Evolutionary conservation across 1,140 invertebrate species (phyloP).

Genomic region (Drosophila lowei): DNA sequence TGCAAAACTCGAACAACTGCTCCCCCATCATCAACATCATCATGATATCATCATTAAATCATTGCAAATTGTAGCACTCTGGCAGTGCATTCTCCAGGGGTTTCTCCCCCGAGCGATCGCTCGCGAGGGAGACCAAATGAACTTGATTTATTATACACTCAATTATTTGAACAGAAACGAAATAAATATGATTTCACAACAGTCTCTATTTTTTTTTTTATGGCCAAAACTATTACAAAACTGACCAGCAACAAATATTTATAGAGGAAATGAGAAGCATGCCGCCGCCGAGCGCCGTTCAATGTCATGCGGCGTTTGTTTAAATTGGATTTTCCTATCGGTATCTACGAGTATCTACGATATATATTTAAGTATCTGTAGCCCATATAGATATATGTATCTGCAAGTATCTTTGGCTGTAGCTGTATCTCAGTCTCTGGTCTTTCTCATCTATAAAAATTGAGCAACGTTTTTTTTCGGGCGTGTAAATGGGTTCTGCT

Average conservation of each 20-base stretch:
- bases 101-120: slow-evolving; percentile 18
- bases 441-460: slow-evolving; percentile 36
- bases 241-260: slow-evolving; percentile 56
- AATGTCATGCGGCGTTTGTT: slow-evolving; percentile 66
- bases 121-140: slow-evolving; percentile 30
- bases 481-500: slow-evolving; percentile 31
- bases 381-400: background rate
- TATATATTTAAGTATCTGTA: background rate
- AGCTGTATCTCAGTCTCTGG: slow-evolving; percentile 12
- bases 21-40: slow-evolving; percentile 17
- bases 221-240: slow-evolving; percentile 68
- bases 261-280: slow-evolving; percentile 64
- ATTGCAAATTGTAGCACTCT: slow-evolving; percentile 51
- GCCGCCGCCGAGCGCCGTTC: slow-evolving; percentile 51
- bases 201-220: slow-evolving; percentile 36
- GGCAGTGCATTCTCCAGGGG: slow-evolving; percentile 30
- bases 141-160: slow-evolving; percentile 45
- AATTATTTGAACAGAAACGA: slow-evolving; percentile 28
- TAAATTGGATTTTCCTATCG: slow-evolving; percentile 48
- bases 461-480: slow-evolving; percentile 59
- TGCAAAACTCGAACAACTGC: slow-evolving; percentile 39
- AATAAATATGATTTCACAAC: slow-evolving; percentile 28
- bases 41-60: slow-evolving; percentile 56
- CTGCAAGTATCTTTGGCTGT: slow-evolving; percentile 17
- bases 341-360: slow-evolving; percentile 6